phyloP scores from a whole-genome alignment of 92 coral and sea anemone species.

The Epizoanthus ramosus region DNA sequence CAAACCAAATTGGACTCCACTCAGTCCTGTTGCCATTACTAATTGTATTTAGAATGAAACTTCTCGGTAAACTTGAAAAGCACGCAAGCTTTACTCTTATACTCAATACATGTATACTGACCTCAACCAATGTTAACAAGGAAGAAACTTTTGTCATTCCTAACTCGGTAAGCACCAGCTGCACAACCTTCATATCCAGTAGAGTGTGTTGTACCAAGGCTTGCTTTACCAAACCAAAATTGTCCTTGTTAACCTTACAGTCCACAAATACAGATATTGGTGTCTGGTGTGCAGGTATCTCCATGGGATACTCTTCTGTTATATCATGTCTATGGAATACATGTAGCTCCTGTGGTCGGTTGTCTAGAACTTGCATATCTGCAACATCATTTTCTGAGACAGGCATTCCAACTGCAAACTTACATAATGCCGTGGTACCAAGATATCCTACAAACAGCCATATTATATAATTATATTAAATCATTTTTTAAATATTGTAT shows the following conservation, averaged over 20 bases:
- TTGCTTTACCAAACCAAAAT: conserved; percentile 73
- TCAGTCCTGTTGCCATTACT: not conserved
- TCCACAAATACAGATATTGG: conserved; percentile 68
- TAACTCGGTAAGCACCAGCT: conserved; percentile 55
- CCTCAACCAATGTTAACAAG: conserved; percentile 69
- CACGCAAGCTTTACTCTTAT: not conserved
- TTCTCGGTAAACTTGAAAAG: no score
- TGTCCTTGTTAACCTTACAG: conserved; percentile 62
- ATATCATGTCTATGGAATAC: not conserved
- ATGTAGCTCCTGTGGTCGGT: conserved; percentile 19
- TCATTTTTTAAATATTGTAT: no score
- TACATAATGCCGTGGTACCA: conserved; percentile 83
- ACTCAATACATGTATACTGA: no score
- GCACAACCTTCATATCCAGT: conserved; percentile 70
- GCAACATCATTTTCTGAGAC: conserved; percentile 77
- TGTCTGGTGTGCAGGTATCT: not conserved
- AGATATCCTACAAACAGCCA: conserved; percentile 46
- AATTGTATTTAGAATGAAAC: not conserved
- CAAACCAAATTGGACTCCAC: no score
- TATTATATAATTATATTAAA: no score
- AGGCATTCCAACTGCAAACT: conserved; percentile 73
- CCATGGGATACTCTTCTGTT: not conserved
- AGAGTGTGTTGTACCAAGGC: conserved; percentile 63
- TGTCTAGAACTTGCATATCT: conserved; percentile 70
- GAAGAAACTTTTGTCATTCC: conserved; percentile 42